Evolutionary conservation across 2,888 invertebrate genomes (phyloP).

Genomic region (Gisinianus flammeolus): DNA sequence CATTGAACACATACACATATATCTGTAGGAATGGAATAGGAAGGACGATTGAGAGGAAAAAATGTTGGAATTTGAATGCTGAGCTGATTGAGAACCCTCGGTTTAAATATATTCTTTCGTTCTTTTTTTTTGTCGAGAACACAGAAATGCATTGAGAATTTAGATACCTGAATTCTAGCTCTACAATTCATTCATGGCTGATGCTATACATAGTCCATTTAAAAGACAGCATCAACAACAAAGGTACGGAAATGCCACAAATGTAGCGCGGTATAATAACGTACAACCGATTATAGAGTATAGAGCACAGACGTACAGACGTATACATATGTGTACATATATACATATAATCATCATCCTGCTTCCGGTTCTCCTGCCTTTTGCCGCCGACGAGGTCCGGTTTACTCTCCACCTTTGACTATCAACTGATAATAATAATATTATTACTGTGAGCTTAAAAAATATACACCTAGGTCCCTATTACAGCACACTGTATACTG

Average conservation of each 20-base stretch:
- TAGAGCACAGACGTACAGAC: too few relatives aligned
- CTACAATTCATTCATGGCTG: not conserved
- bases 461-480: too few relatives aligned
- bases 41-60: too few relatives aligned
- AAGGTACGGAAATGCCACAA: constrained; percentile 18
- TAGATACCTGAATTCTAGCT: not conserved
- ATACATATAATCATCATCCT: constrained; percentile 46
- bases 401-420: constrained; percentile 4
- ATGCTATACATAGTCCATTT: not conserved
- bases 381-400: constrained; percentile 18
- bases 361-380: constrained; percentile 45
- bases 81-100: not conserved
- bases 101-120: not conserved
- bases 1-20: too few relatives aligned
- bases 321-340: too few relatives aligned
- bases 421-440: not conserved
- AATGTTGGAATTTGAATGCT: too few relatives aligned
- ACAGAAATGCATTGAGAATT: not conserved
- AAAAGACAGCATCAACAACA: not conserved
- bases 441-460: too few relatives aligned
- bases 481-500: too few relatives aligned
- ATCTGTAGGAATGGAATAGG: too few relatives aligned
- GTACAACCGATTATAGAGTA: too few relatives aligned
- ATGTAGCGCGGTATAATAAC: constrained; percentile 19
- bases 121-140: not conserved